Evolutionary conservation across 2,888 invertebrate genomes (phyloP).

Genomic region (Lithosia quadra): DNA sequence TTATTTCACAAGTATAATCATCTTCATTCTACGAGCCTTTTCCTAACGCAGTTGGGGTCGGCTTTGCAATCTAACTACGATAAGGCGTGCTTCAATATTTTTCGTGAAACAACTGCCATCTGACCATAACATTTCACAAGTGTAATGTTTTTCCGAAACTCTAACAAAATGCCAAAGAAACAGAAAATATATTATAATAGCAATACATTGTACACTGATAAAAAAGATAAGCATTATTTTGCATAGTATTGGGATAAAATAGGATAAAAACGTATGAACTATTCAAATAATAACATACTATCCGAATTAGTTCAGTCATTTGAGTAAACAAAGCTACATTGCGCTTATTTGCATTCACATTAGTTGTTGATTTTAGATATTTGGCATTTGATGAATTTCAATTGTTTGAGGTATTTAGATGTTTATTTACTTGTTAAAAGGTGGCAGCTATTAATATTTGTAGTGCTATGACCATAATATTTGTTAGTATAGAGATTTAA

Average conservation of each 20-base stretch:
- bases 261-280: neutral
- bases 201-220: too few species aligned
- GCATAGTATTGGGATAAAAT: neutral
- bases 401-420: neutral
- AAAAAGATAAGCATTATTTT: neutral
- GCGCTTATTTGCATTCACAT: neutral
- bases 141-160: too few species aligned
- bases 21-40: too few species aligned
- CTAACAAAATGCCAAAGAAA: too few species aligned
- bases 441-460: neutral
- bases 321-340: slow-evolving; percentile 1
- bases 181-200: too few species aligned
- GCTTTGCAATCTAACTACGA: too few species aligned
- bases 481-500: too few species aligned
- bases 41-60: too few species aligned
- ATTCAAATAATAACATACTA: neutral
- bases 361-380: neutral
- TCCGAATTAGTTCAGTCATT: neutral
- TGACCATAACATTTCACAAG: too few species aligned
- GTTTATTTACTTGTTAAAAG: neutral
- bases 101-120: too few species aligned
- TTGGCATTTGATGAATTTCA: neutral
- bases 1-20: too few species aligned
- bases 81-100: too few species aligned
- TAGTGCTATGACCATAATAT: neutral